phyloP scores from a whole-genome alignment of 2,888 invertebrate species.

The Cheilosia vulpina region DNA sequence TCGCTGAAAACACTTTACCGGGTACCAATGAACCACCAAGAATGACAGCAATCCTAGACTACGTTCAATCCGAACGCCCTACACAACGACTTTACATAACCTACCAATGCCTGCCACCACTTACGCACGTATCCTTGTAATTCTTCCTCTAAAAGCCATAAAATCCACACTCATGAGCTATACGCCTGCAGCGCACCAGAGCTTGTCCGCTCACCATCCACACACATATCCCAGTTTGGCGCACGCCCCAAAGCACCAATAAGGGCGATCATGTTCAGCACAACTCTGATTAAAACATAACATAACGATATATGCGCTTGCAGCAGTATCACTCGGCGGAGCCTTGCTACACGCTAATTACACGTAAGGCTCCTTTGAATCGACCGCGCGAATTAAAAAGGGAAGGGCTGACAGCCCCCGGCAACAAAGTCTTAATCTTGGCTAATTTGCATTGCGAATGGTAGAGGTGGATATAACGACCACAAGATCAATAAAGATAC shows the following conservation, averaged over 20 bases:
- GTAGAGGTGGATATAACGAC: not conserved
- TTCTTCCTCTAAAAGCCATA: not conserved
- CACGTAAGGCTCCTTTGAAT: slow-evolving; percentile 3
- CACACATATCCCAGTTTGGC: not conserved
- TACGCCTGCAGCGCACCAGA: not conserved
- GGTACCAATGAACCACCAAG: too few relatives aligned
- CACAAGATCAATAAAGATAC: not conserved
- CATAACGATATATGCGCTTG: not conserved
- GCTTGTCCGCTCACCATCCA: not conserved
- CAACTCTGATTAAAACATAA: slow-evolving; percentile 36
- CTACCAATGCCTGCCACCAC: too few relatives aligned
- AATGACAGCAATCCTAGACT: too few relatives aligned
- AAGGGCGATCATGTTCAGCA: not conserved
- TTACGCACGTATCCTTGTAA: not conserved
- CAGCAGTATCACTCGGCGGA: slow-evolving; percentile 22
- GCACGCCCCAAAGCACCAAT: not conserved
- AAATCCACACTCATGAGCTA: not conserved
- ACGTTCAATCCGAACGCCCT: too few relatives aligned
- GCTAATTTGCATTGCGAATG: slow-evolving; percentile 3
- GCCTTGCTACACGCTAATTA: slow-evolving; percentile 15
- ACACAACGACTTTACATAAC: too few relatives aligned
- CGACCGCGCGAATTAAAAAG: slow-evolving; percentile 1
- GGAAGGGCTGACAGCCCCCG: not conserved
- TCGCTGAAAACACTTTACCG: too few relatives aligned
- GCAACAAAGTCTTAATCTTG: not conserved